These are phyloP conservation scores for Arenaria interpres DNA, from an alignment of 2,113 vertebrate genomes.

Conservation along the genomic window DNA sequence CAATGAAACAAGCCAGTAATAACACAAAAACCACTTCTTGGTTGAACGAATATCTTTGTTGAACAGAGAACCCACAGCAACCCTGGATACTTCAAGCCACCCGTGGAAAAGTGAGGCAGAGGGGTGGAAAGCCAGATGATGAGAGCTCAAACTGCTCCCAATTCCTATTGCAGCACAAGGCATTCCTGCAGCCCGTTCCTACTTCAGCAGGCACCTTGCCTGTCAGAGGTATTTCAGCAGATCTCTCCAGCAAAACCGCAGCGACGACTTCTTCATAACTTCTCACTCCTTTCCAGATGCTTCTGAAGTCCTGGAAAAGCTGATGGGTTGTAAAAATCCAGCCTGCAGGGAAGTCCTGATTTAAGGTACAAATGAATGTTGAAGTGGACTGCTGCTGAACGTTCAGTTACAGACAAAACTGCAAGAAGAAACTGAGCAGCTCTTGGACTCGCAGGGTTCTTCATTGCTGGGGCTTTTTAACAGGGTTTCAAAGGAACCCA, in stretches of 20 bases:
- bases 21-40: background rate
- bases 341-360: background rate
- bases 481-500: background rate
- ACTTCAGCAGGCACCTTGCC: background rate
- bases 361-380: background rate
- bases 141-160: background rate
- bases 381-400: background rate
- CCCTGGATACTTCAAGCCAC: background rate
- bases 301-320: background rate
- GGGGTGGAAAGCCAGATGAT: fast-evolving
- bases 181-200: background rate
- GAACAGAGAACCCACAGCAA: background rate
- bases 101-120: fast-evolving
- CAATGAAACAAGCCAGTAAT: background rate
- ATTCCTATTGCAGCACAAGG: background rate
- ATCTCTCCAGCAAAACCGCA: background rate
- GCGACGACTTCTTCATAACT: fast-evolving
- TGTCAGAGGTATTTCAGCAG: background rate
- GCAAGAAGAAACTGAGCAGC: background rate
- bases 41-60: background rate
- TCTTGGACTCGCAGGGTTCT: background rate
- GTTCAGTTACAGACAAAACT: background rate
- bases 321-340: background rate
- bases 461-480: background rate
- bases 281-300: background rate